These are phyloP conservation scores for Corythaeola cristata DNA, from an alignment of 2,113 vertebrate genomes.

Conservation along the genomic window DNA sequence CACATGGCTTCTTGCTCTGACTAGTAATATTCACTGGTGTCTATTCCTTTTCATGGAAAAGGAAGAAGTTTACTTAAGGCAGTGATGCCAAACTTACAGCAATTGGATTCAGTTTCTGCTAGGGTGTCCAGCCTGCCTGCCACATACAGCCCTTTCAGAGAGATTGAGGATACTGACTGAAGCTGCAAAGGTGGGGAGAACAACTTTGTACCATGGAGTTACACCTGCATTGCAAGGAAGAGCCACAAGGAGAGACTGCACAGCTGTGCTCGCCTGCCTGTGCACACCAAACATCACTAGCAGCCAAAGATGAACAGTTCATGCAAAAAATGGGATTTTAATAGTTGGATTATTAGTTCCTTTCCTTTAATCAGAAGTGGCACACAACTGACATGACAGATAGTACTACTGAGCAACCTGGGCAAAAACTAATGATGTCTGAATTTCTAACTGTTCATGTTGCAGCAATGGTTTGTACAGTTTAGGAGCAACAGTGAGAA, in stretches of 20 bases:
- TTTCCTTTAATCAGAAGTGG: background rate
- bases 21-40: background rate
- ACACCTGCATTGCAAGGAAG: background rate
- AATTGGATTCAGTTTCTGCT: background rate
- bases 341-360: background rate
- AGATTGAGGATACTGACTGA: too few relatives aligned
- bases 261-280: background rate
- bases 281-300: background rate
- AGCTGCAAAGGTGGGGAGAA: background rate
- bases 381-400: background rate
- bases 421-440: background rate
- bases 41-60: background rate
- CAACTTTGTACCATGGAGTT: background rate
- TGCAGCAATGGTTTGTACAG: background rate
- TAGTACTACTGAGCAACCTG: background rate
- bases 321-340: background rate
- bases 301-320: background rate
- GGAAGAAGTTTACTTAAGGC: background rate
- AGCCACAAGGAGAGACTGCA: background rate
- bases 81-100: background rate
- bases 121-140: background rate
- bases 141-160: background rate
- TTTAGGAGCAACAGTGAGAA: background rate
- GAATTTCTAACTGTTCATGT: accelerated
- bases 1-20: background rate